Conservation (phyloP, 2,797 vertebrate species). For the Bucorvus abyssinicus region DNA sequence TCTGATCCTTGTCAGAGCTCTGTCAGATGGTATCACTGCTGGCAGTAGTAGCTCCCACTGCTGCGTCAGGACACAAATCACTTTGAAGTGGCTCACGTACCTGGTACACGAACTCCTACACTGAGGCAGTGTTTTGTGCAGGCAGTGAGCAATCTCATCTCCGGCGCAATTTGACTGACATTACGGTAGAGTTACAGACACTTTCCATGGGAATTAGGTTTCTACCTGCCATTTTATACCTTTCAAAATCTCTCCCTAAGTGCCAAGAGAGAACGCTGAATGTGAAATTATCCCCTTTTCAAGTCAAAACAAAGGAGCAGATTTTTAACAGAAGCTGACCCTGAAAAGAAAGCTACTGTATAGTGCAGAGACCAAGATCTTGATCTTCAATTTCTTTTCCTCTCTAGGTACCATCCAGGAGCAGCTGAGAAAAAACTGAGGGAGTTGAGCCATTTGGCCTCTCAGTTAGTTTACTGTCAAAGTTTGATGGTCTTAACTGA, state of each 20-base stretch:
- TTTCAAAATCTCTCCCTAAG: background rate
- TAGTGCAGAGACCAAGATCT: background rate
- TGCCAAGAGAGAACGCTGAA: background rate
- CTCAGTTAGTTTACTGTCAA: background rate
- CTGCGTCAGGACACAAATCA: background rate
- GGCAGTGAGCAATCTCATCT: background rate
- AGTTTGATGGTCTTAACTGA: background rate
- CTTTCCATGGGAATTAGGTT: background rate
- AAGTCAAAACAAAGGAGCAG: background rate
- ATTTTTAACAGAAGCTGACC: background rate
- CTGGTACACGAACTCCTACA: background rate
- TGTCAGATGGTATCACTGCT: background rate
- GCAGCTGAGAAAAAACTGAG: background rate
- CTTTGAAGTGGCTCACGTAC: background rate
- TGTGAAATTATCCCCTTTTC: background rate
- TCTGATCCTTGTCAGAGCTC: background rate
- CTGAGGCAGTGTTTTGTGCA: background rate
- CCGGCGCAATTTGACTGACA: background rate
- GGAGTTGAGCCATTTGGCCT: background rate
- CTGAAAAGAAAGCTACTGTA: background rate
- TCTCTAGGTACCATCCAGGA: background rate
- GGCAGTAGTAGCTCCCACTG: background rate
- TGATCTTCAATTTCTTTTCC: background rate
- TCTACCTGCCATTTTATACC: slow-evolving; percentile 10
- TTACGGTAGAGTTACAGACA: background rate